phyloP scores from a whole-genome alignment of 2,888 invertebrate species.

The Drosophila aldrichi region DNA sequence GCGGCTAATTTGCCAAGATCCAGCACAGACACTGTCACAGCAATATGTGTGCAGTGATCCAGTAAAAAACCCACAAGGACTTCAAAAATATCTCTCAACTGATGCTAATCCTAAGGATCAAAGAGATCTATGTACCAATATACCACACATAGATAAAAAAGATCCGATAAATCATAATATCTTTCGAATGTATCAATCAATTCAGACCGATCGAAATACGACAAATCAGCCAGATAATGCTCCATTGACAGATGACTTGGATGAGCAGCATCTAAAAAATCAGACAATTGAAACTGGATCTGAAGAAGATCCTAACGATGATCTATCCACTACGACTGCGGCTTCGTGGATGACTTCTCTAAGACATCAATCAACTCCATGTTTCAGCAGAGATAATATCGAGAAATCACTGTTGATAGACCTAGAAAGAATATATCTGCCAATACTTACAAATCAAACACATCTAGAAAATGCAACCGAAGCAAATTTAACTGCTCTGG shows the following conservation, averaged over 20 bases:
- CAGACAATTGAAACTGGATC: not conserved
- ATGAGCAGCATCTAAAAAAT: not conserved
- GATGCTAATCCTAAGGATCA: not conserved
- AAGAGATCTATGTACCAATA: not conserved
- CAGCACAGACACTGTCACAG: not conserved
- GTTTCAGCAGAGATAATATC: not conserved
- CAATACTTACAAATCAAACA: not conserved
- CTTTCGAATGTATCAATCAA: not conserved
- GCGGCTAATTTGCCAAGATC: conserved; percentile 6
- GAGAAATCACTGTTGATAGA: too few relatives aligned
- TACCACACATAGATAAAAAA: not conserved
- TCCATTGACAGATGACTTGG: not conserved
- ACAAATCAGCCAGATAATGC: not conserved
- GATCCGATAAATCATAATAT: not conserved
- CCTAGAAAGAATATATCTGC: too few relatives aligned
- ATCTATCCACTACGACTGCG: not conserved
- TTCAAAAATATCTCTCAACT: not conserved
- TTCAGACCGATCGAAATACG: not conserved
- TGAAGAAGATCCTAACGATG: not conserved
- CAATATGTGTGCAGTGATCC: conserved; percentile 18
- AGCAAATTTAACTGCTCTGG: not conserved
- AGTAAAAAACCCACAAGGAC: not conserved
- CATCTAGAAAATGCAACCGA: not conserved
- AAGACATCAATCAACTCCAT: not conserved
- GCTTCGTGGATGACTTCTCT: not conserved